A percentile compares a stretch with the other conserved stretches of the same genome.
These are phyloP conservation scores for Porites evermanni DNA, from an alignment of 92 coral and sea anemone genomes.

Conservation along the genomic window DNA sequence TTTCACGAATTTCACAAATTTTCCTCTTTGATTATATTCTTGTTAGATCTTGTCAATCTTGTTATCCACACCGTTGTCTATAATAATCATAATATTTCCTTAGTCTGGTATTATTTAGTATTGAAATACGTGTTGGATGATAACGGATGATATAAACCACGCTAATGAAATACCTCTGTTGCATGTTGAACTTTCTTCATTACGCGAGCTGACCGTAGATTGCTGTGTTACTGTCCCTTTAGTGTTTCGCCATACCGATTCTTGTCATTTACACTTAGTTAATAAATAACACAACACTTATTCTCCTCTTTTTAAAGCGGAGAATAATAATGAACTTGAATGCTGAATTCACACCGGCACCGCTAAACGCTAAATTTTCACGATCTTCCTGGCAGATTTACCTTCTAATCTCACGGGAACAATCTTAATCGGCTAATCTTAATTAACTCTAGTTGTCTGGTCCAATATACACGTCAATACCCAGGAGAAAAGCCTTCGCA, in stretches of 20 bases:
- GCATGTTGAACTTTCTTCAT: slow-evolving; percentile 4
- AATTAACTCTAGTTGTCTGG: background rate
- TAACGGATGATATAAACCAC: no score
- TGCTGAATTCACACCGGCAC: background rate
- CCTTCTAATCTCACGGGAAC: background rate
- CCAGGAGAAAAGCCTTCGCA: background rate
- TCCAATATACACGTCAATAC: background rate
- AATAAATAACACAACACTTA: background rate
- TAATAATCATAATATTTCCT: no score
- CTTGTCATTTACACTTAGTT: background rate
- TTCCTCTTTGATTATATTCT: no score
- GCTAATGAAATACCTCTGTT: background rate
- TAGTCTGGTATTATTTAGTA: no score
- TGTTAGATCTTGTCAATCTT: no score
- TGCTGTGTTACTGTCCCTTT: background rate
- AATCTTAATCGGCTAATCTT: background rate
- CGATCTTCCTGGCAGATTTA: background rate
- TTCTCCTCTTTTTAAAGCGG: no score
- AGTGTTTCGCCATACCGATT: background rate
- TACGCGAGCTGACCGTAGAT: background rate
- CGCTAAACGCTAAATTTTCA: background rate
- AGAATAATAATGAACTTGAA: background rate
- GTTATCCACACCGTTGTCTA: no score
- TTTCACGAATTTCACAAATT: no score
- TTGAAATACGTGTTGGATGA: no score